These are phyloP conservation scores for Invenusta paracnida DNA, from an alignment of 2,888 invertebrate species.

Conservation along the genomic window DNA sequence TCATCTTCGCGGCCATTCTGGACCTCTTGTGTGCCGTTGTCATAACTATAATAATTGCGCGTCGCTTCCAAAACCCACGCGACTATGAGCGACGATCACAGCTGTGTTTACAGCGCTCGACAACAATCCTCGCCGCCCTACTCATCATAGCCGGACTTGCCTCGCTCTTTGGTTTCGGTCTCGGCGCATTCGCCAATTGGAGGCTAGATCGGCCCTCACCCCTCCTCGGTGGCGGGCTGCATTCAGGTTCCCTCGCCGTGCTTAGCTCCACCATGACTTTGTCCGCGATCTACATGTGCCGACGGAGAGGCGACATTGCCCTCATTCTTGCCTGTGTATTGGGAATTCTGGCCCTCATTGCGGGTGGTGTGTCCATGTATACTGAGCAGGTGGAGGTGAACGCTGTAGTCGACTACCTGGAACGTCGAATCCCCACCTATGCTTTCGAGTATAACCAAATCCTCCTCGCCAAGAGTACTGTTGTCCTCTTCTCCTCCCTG, in stretches of 20 bases:
- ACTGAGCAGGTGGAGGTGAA: conserved; percentile 27
- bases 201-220: neutral
- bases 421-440: neutral
- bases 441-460: neutral
- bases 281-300: conserved; percentile 19
- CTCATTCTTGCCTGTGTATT: neutral
- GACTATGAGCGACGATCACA: neutral
- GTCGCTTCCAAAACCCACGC: neutral
- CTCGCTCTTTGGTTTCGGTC: conserved; percentile 21
- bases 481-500: conserved; percentile 29
- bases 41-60: conserved; percentile 27
- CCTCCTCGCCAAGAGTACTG: conserved; percentile 30
- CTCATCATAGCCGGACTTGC: conserved; percentile 24
- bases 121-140: conserved; percentile 21
- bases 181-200: conserved; percentile 16
- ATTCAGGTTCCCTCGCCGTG: conserved; percentile 25
- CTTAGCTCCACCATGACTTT: neutral
- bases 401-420: conserved; percentile 5
- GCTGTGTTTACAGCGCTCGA: conserved; percentile 7
- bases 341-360: conserved; percentile 17
- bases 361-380: neutral
- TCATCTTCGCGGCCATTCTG: conserved; percentile 17
- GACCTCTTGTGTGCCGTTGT: conserved; percentile 2
- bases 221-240: conserved; percentile 30
- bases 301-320: neutral